phyloP scores from a whole-genome alignment of 2,888 invertebrate genomes.

The Acanthosepion esculentum region DNA sequence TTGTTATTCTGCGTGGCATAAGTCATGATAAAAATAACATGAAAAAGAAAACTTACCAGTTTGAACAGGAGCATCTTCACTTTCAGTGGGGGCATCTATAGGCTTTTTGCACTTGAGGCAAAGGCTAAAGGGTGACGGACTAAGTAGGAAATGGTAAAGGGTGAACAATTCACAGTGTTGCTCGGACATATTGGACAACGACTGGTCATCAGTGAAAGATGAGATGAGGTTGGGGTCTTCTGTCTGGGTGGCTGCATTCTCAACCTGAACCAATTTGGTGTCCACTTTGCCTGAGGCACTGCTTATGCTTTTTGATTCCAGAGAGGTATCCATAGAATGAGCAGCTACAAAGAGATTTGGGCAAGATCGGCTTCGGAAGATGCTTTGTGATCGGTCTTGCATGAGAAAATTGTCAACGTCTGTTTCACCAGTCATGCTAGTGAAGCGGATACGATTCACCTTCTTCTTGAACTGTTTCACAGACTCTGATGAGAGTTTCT shows the following conservation, averaged over 20 bases:
- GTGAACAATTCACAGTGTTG: slow-evolving; percentile 33
- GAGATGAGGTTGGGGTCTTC: slow-evolving; percentile 40
- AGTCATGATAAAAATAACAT: neutral
- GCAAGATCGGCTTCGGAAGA: slow-evolving; percentile 56
- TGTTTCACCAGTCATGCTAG: slow-evolving; percentile 61
- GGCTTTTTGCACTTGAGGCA: slow-evolving; percentile 39
- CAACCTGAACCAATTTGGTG: slow-evolving; percentile 8
- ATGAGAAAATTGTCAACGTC: slow-evolving; percentile 51
- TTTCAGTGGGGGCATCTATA: neutral
- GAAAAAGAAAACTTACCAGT: neutral
- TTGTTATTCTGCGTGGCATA: neutral
- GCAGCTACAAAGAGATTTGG: slow-evolving; percentile 59
- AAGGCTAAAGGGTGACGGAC: slow-evolving; percentile 43
- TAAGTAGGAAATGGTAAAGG: slow-evolving; percentile 44
- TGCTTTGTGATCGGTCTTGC: slow-evolving; percentile 50
- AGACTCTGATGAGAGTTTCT: slow-evolving; percentile 67
- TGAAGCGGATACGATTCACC: slow-evolving; percentile 70
- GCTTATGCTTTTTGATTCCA: neutral
- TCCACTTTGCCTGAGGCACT: neutral
- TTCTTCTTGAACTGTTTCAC: slow-evolving; percentile 71
- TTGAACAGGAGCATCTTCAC: neutral
- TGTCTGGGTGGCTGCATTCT: neutral
- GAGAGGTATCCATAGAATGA: neutral
- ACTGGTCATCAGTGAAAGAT: slow-evolving; percentile 39
- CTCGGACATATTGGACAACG: neutral